A percentile compares a stretch with the other conserved stretches of the same genome.
Evolutionary conservation across 2,113 vertebrate genomes (phyloP).

Genomic region (Odobenus rosmarus): DNA sequence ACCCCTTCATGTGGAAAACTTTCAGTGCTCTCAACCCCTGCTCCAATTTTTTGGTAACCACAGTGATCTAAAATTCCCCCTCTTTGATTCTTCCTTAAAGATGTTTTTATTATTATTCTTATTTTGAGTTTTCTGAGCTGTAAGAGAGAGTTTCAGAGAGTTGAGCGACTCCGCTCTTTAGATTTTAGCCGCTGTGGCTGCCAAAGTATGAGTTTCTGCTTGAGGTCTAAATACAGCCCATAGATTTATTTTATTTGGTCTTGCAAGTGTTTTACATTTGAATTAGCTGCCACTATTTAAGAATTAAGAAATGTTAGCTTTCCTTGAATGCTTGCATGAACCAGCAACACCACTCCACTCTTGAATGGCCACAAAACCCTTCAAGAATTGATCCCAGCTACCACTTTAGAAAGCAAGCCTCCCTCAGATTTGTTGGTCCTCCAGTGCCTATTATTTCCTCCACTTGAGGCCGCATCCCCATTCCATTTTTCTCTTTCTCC

Average conservation of each 20-base stretch:
- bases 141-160: not conserved
- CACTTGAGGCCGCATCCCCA: not conserved
- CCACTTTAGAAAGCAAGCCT: not conserved
- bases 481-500: not conserved
- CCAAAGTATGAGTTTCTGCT: not conserved
- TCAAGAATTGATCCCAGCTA: no score
- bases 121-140: not conserved
- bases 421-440: not conserved
- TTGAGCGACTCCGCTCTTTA: not conserved
- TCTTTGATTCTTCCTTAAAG: conserved; percentile 7
- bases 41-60: not conserved
- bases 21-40: not conserved
- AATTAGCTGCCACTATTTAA: not conserved
- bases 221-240: not conserved
- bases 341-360: not conserved
- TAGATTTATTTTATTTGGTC: not conserved
- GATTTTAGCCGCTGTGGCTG: not conserved
- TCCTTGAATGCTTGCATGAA: not conserved
- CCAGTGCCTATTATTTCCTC: not conserved
- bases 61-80: not conserved
- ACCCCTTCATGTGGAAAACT: not conserved
- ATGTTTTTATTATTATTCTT: not conserved
- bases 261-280: not conserved
- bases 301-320: not conserved
- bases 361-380: not conserved